phyloP scores from a whole-genome alignment of 2,888 invertebrate genomes.

The Ectobius pallidus region DNA sequence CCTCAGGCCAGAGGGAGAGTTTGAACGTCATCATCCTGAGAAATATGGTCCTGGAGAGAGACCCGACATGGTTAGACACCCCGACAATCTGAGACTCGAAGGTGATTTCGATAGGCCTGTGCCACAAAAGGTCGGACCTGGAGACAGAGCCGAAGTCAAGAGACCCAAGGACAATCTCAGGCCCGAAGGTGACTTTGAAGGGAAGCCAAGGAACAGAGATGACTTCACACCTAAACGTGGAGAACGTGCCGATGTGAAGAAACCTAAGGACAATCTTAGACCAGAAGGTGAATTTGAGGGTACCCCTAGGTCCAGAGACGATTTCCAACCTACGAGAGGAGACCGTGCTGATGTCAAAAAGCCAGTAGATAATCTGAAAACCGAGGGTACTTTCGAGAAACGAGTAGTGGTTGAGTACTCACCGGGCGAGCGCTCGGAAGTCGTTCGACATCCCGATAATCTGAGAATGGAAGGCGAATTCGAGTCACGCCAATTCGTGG shows the following conservation, averaged over 20 bases:
- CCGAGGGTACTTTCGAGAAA: slow-evolving; percentile 55
- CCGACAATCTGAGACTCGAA: slow-evolving; percentile 53
- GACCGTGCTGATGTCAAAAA: slow-evolving; percentile 45
- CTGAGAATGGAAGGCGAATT: slow-evolving; percentile 54
- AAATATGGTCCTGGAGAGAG: too few relatives aligned
- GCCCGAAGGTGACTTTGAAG: slow-evolving; percentile 44
- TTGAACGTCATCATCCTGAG: slow-evolving; percentile 49
- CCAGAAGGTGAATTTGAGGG: slow-evolving; percentile 45
- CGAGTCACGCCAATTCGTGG: slow-evolving; percentile 36
- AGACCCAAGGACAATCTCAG: slow-evolving; percentile 66
- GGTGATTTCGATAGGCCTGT: slow-evolving; percentile 52
- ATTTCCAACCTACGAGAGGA: slow-evolving; percentile 32
- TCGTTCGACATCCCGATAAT: slow-evolving; percentile 63
- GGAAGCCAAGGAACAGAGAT: slow-evolving; percentile 45
- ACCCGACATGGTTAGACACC: slow-evolving; percentile 30
- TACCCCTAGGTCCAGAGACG: slow-evolving; percentile 36
- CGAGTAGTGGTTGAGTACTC: slow-evolving; percentile 54
- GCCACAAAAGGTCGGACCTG: slow-evolving; percentile 47
- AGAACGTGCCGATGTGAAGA: slow-evolving; percentile 43
- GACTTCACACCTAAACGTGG: slow-evolving; percentile 48
- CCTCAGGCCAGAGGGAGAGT: slow-evolving; percentile 60
- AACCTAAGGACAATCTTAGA: slow-evolving; percentile 54
- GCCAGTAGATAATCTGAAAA: slow-evolving; percentile 48
- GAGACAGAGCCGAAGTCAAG: slow-evolving; percentile 66
- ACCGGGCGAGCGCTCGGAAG: slow-evolving; percentile 64